Conservation (phyloP, 2,888 invertebrate genomes). For the Liopterus haemorrhoidalis region DNA sequence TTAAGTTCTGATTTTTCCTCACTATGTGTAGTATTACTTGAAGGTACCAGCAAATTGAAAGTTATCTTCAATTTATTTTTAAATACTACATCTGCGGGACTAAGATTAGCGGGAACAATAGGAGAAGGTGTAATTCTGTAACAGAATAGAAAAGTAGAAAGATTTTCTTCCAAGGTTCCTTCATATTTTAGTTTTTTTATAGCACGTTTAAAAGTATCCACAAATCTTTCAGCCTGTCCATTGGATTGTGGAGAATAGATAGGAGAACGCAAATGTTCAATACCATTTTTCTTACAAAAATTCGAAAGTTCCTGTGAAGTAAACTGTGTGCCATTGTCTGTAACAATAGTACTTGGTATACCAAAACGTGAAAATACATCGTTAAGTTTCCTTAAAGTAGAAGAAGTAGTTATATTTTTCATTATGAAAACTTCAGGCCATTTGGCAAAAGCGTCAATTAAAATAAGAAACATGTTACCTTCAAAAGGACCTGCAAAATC, state of each 20-base stretch:
- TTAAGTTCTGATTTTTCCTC: too few species aligned
- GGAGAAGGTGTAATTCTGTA: too few species aligned
- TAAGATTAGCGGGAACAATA: too few species aligned
- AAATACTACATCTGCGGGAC: too few species aligned
- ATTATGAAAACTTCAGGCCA: constrained; percentile 38
- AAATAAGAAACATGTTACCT: constrained; percentile 36
- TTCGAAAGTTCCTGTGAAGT: constrained; percentile 25
- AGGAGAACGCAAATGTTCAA: constrained; percentile 24
- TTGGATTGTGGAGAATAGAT: constrained; percentile 31
- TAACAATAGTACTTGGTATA: constrained; percentile 26
- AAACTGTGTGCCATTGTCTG: constrained; percentile 30
- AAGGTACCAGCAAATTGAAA: too few species aligned
- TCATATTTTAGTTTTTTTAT: constrained; percentile 3
- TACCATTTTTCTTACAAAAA: constrained; percentile 25
- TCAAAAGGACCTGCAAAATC: constrained; percentile 42
- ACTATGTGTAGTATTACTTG: too few species aligned
- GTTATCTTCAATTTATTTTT: too few species aligned
- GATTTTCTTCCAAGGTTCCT: constrained; percentile 1
- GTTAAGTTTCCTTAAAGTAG: constrained; percentile 19
- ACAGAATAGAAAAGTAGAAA: too few species aligned
- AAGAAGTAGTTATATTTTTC: constrained; percentile 18
- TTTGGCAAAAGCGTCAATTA: constrained; percentile 41
- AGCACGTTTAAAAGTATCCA: constrained; percentile 16
- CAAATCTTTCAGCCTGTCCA: constrained; percentile 27
- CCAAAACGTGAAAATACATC: constrained; percentile 27